Conservation (phyloP, 1,140 invertebrate species). For the Spodoptera frugiperda region DNA sequence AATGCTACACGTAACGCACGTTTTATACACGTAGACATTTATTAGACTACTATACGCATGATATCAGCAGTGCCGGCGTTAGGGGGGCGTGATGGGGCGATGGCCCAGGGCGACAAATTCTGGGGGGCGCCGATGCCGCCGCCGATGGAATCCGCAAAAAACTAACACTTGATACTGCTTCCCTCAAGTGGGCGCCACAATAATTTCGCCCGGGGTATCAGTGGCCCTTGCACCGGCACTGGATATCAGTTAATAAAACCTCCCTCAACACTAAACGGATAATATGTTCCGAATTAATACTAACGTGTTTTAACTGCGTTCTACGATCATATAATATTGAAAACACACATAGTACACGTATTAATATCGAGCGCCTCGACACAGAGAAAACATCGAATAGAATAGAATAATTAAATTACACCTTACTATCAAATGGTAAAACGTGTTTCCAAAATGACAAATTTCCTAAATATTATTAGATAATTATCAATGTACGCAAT, state of each 20-base stretch:
- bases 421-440: slow-evolving; percentile 5
- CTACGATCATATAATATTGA: slow-evolving; percentile 2
- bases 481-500: background rate
- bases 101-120: too few relatives aligned
- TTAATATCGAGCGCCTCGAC: slow-evolving; percentile 2
- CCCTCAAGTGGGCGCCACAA: too few relatives aligned
- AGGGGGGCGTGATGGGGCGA: too few relatives aligned
- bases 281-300: background rate
- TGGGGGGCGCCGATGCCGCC: too few relatives aligned
- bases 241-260: background rate
- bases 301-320: background rate
- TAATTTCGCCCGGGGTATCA: too few relatives aligned
- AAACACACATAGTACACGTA: background rate
- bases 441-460: slow-evolving; percentile 11
- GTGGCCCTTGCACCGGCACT: too few relatives aligned
- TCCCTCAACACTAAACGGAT: background rate
- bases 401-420: background rate
- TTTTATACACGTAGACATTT: too few relatives aligned
- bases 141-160: too few relatives aligned
- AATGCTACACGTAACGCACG: too few relatives aligned
- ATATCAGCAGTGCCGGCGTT: too few relatives aligned
- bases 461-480: background rate
- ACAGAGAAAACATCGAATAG: background rate
- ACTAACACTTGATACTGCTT: too few relatives aligned
- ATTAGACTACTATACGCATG: too few relatives aligned